Percentiles rank a stretch among this genome's conserved stretches.
These are phyloP conservation scores for Pipa parva DNA, from an alignment of 2,113 vertebrate genomes.

Conservation along the genomic window DNA sequence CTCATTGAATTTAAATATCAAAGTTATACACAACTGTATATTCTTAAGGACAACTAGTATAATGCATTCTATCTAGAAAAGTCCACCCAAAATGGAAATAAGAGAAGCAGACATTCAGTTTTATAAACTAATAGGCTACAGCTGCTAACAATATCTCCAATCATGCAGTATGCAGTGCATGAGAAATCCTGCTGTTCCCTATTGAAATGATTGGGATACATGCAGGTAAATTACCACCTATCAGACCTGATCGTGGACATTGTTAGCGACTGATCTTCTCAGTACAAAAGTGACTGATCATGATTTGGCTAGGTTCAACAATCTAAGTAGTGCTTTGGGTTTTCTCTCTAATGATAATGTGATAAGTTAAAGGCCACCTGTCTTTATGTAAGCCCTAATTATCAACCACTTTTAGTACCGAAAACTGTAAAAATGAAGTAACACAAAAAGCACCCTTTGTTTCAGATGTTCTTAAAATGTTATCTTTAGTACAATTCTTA, in stretches of 20 bases:
- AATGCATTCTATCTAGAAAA: background rate
- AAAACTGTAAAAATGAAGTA: constrained; percentile 42
- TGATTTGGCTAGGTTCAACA: constrained; percentile 44
- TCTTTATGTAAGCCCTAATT: constrained; percentile 42
- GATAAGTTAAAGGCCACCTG: constrained; percentile 44
- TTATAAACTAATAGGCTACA: constrained; percentile 38
- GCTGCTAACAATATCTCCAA: constrained; percentile 42
- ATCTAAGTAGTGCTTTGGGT: constrained; percentile 44
- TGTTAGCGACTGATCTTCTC: constrained; percentile 40
- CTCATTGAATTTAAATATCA: too few species aligned
- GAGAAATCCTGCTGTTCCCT: constrained; percentile 37
- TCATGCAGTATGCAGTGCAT: constrained; percentile 34
- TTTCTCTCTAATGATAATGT: constrained; percentile 44
- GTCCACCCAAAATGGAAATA: background rate
- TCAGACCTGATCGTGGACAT: constrained; percentile 43
- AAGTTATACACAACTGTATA: background rate
- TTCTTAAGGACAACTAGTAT: background rate
- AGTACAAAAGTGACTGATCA: constrained; percentile 43
- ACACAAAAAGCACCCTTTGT: constrained; percentile 27
- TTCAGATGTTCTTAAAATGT: constrained; percentile 15
- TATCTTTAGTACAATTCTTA: constrained; percentile 19
- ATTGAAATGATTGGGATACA: constrained; percentile 45
- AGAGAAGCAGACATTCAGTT: constrained; percentile 15
- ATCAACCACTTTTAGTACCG: constrained; percentile 31
- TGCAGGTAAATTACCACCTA: constrained; percentile 44